A percentile compares a stretch with the other conserved stretches of the same genome.
These are phyloP conservation scores for Coccyzus lansbergi DNA, from an alignment of 2,797 vertebrate genomes.

Conservation along the genomic window DNA sequence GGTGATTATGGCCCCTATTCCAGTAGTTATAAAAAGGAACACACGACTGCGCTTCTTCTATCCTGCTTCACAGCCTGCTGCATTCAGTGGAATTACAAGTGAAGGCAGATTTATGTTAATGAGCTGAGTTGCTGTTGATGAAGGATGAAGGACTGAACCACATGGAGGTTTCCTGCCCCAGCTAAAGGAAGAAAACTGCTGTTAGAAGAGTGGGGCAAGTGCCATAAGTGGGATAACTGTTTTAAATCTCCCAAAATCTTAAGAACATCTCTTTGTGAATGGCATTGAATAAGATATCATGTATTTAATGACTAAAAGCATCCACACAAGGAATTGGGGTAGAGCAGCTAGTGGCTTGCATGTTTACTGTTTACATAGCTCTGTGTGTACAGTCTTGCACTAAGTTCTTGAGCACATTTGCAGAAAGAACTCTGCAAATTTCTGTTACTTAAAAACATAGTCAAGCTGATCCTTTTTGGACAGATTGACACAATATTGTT, in stretches of 20 bases:
- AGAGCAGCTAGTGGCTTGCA: neutral
- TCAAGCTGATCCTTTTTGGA: neutral
- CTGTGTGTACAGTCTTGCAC: neutral
- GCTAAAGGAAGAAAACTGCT: neutral
- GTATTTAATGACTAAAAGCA: neutral
- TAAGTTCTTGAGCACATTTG: neutral
- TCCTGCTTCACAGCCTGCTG: neutral
- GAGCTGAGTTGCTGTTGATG: neutral
- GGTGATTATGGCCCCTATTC: neutral
- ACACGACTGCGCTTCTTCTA: neutral
- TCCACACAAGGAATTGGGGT: neutral
- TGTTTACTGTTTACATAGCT: neutral
- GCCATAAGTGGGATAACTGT: neutral
- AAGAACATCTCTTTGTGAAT: neutral
- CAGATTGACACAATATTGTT: neutral
- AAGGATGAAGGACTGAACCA: neutral
- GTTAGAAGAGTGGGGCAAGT: neutral
- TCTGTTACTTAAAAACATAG: neutral
- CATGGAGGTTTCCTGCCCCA: rapidly evolving
- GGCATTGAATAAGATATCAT: neutral
- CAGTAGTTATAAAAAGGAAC: neutral
- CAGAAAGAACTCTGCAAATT: neutral
- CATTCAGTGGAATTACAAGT: neutral
- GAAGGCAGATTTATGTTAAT: neutral
- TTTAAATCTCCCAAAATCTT: neutral